A percentile compares a stretch with the other conserved stretches of the same genome.
Conservation (phyloP, 2,888 invertebrate species). For the Lasius platythorax region DNA sequence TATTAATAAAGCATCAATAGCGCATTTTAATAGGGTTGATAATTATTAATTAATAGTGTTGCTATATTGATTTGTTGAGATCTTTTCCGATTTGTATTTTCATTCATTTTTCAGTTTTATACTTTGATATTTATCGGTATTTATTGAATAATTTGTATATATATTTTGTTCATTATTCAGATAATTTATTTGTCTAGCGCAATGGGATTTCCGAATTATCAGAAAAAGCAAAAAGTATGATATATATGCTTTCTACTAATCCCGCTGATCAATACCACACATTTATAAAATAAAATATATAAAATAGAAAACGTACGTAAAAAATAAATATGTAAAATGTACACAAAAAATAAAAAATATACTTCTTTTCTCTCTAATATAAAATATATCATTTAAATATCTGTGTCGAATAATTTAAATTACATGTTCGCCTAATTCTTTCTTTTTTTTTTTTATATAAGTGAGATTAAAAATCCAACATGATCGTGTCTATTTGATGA, state of each 20-base stretch:
- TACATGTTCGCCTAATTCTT: neutral
- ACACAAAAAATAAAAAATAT: constrained; percentile 25
- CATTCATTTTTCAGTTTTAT: neutral
- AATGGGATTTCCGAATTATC: neutral
- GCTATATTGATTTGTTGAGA: neutral
- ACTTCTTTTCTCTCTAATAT: neutral
- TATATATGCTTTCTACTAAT: neutral
- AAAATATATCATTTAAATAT: neutral
- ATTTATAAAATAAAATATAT: constrained; percentile 28
- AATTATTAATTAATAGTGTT: constrained; percentile 22
- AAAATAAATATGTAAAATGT: constrained; percentile 20
- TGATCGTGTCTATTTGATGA: constrained; percentile 27
- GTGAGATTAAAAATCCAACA: neutral
- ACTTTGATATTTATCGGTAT: neutral
- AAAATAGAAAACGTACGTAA: constrained; percentile 3
- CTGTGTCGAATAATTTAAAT: neutral
- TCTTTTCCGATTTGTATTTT: neutral
- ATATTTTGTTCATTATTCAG: neutral
- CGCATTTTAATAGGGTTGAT: neutral
- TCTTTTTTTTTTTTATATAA: neutral
- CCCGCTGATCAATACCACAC: neutral
- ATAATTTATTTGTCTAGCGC: neutral
- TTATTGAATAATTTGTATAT: neutral
- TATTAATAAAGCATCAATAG: neutral
- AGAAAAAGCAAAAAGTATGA: neutral